A percentile compares a stretch with the other conserved stretches of the same genome.
Conservation (phyloP, 1,140 invertebrate genomes). For the Arctopsyche grandis region DNA sequence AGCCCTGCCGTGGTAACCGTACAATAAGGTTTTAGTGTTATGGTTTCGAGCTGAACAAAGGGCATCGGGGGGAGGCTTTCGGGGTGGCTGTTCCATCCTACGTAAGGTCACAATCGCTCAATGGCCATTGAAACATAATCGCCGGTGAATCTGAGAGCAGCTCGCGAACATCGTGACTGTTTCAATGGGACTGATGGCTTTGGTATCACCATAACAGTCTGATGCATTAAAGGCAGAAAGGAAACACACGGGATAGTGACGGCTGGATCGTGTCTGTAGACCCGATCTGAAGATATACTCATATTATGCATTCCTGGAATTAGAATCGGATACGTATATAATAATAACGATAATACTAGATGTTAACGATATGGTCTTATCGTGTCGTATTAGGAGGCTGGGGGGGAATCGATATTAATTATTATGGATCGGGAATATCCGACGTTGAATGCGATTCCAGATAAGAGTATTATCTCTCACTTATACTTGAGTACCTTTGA, state of each 20-base stretch:
- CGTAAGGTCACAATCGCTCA: background rate
- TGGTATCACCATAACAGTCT: background rate
- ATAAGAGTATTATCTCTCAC: constrained; percentile 42
- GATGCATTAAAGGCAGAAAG: constrained; percentile 2
- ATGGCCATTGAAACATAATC: constrained; percentile 10
- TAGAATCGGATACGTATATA: too few species aligned
- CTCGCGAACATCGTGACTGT: background rate
- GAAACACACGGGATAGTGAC: background rate
- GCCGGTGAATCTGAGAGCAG: background rate
- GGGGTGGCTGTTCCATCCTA: background rate
- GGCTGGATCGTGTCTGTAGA: background rate
- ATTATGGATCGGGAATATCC: constrained; percentile 26
- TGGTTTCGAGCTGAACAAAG: background rate
- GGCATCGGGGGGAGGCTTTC: background rate
- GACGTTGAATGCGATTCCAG: constrained; percentile 31
- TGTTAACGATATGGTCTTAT: background rate
- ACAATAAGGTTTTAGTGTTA: constrained; percentile 1
- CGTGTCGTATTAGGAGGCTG: background rate
- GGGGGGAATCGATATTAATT: constrained; percentile 35
- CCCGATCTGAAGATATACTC: background rate
- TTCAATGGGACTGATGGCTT: background rate
- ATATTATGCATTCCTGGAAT: background rate
- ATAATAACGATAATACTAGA: background rate
- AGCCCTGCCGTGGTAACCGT: background rate
- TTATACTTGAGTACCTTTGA: background rate